These are phyloP conservation scores for Caranx melampygus DNA, from an alignment of 2,113 vertebrate species.

Conservation along the genomic window DNA sequence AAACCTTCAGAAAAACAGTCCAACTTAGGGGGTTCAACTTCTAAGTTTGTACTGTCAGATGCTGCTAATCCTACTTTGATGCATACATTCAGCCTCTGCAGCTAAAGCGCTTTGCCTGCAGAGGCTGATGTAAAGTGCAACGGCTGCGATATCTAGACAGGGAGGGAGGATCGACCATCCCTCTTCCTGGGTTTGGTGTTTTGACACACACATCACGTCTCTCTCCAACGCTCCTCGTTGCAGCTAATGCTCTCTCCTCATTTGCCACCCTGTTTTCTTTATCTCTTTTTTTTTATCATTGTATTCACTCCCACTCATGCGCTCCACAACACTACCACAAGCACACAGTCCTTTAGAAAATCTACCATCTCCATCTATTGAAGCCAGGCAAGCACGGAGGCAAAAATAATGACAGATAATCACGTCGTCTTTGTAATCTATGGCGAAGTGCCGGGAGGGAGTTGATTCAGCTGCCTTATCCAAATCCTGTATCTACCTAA, in stretches of 20 bases:
- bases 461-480: slow-evolving; percentile 71
- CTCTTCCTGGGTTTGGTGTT: slow-evolving; percentile 49
- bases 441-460: slow-evolving; percentile 60
- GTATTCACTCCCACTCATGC: slow-evolving; percentile 53
- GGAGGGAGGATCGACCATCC: slow-evolving; percentile 47
- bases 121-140: slow-evolving; percentile 68
- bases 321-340: not conserved
- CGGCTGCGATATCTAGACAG: slow-evolving; percentile 55
- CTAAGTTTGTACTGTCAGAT: slow-evolving; percentile 56
- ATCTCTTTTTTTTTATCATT: slow-evolving; percentile 5
- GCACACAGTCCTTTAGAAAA: slow-evolving; percentile 55
- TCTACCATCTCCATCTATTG: slow-evolving; percentile 70
- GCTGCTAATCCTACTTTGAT: slow-evolving; percentile 67
- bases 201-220: slow-evolving; percentile 62
- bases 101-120: slow-evolving; percentile 67
- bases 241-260: slow-evolving; percentile 54
- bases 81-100: slow-evolving; percentile 51
- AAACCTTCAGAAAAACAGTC: slow-evolving; percentile 27
- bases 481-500: slow-evolving; percentile 46
- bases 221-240: slow-evolving; percentile 21
- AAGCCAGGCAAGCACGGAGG: slow-evolving; percentile 49
- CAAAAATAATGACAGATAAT: slow-evolving; percentile 83
- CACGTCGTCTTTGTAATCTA: slow-evolving; percentile 76
- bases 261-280: slow-evolving; percentile 45
- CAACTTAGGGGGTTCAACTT: slow-evolving; percentile 14